Conservation (phyloP, 1,140 invertebrate genomes). For the Trinorchestia longiramus region DNA sequence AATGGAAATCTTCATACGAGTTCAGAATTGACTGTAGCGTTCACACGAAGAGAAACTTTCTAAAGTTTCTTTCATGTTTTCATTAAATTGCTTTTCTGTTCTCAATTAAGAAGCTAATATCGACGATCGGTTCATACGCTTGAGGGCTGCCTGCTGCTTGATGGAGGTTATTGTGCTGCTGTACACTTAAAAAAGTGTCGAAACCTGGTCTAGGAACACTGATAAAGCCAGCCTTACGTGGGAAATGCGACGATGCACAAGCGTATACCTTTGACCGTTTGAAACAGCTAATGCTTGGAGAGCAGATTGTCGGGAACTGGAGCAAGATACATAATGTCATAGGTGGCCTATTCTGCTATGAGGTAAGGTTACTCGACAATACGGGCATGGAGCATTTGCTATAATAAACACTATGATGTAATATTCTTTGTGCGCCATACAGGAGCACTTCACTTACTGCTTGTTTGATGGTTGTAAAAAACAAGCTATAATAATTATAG, state of each 20-base stretch:
- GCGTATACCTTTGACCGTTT: background rate
- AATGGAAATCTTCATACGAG: background rate
- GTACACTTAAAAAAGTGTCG: background rate
- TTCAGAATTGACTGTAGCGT: background rate
- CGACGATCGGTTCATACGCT: background rate
- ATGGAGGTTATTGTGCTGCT: background rate
- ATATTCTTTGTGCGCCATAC: background rate
- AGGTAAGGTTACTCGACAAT: constrained; percentile 4
- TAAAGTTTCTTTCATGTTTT: background rate
- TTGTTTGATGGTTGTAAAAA: background rate
- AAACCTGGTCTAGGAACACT: background rate
- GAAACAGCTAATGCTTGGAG: constrained; percentile 9
- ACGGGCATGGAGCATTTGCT: background rate
- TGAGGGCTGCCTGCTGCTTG: background rate
- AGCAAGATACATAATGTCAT: constrained; percentile 8
- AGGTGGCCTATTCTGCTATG: constrained; percentile 8
- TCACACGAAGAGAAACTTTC: background rate
- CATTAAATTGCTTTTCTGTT: background rate
- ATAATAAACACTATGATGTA: constrained; percentile 1
- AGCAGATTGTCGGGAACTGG: constrained; percentile 20
- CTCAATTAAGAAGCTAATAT: background rate
- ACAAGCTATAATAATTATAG: constrained; percentile 1
- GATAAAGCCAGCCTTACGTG: background rate
- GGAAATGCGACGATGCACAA: background rate
- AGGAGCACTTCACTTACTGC: background rate